Base-by-base conservation (phyloP, 2,888 invertebrate genomes). In the Stegana nigrithorax region DNA sequence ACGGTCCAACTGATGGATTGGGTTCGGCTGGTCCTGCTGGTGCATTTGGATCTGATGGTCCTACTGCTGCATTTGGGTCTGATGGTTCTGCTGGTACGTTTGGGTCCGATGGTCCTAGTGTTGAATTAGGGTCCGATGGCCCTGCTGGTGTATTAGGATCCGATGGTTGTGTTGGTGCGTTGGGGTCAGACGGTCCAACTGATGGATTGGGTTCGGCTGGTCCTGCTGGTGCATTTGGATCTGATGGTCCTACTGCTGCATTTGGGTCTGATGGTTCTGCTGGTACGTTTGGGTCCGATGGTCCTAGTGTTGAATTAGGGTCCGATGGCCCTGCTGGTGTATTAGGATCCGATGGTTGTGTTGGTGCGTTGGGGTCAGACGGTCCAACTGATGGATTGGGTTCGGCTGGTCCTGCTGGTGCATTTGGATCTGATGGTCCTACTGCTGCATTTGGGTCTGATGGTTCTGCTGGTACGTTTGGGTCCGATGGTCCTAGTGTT, bases 71-170 rank as follows among this genome's bases (percentile, higher is more conserved):
- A n/a, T 58, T 58, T 0, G 61, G 55, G 7, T 29, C 36, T 27
- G 58, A 58, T 57, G n/a, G n/a, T n/a, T n/a, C 50, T 19, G 53
- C 60, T 8, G 60, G 56, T 23, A 57, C 56, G 53, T 63, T 70
- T 0, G 67, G 60, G 47, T 62, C 60, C 0, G 51, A 61, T 51
- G 68, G 60, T 14, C n/a, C n/a, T 0, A 45, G 36, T 47, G 63
- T 26, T 27, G 63, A 50, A 44, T 42, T 67, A 0, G 67, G 70
- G 27, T 63, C 55, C 0, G 60, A 25, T 26, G 68, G 59, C 21
- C 36, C 45, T 0, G 62, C 66, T 55, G 71, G 69, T 8, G 69
- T 66, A 47, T 65, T 73, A 10, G 69, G 69, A 47, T 68, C 64
- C 0, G 58, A 47, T 1, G 72, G 68, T 27, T 64, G 60, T 1